Evolutionary conservation across 2,113 vertebrate species (phyloP).

Genomic region (Tachuris rubrigastra): DNA sequence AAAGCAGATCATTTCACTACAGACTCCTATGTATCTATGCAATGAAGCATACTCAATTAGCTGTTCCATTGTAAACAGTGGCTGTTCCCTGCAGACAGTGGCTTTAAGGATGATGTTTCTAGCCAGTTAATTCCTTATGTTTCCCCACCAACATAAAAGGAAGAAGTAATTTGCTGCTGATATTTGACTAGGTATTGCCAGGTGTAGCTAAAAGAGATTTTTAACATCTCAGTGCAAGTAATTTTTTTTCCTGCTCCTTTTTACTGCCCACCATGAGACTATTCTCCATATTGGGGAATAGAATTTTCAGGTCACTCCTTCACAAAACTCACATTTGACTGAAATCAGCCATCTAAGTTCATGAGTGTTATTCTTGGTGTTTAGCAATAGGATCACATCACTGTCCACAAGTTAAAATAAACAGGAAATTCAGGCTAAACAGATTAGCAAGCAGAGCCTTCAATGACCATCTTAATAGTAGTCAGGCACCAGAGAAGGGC

Average conservation of each 20-base stretch:
- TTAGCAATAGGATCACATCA: background rate
- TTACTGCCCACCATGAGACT: background rate
- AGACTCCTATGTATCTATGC: background rate
- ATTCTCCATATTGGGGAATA: background rate
- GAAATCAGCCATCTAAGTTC: background rate
- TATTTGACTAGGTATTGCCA: constrained; percentile 1
- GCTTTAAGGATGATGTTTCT: background rate
- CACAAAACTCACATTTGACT: background rate
- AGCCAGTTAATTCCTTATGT: background rate
- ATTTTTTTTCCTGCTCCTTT: background rate
- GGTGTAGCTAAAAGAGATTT: background rate
- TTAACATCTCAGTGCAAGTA: background rate
- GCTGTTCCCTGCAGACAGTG: background rate
- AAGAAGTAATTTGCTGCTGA: background rate
- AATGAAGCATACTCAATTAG: background rate
- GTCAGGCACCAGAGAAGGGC: background rate
- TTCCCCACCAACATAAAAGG: background rate
- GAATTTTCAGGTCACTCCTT: background rate
- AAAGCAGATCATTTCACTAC: background rate
- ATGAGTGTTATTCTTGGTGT: background rate
- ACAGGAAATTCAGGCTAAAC: background rate
- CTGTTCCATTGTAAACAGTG: background rate
- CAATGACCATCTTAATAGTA: background rate
- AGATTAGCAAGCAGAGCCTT: background rate
- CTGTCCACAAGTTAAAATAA: background rate